These are phyloP conservation scores for Sinhomidia bicolor DNA, from an alignment of 2,888 invertebrate species.

Conservation along the genomic window DNA sequence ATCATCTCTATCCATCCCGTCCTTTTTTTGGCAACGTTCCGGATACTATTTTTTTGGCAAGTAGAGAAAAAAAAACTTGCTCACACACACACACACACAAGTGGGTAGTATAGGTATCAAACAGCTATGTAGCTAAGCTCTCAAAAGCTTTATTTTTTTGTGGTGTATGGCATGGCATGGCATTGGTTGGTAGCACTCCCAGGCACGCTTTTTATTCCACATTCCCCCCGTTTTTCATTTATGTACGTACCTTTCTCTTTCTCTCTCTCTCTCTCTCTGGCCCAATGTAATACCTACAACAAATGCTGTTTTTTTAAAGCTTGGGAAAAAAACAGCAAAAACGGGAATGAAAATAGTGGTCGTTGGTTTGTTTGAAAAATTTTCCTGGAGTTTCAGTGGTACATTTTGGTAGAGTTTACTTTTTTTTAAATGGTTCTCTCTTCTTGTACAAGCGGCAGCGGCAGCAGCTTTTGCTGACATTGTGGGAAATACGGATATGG, in stretches of 20 bases:
- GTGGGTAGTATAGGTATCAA: not conserved
- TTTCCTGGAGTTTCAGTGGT: not conserved
- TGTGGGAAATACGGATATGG: not conserved
- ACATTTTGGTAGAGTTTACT: not conserved
- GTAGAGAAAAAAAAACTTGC: not conserved
- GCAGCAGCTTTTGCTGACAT: not conserved
- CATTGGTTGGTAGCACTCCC: not conserved
- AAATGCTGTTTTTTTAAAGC: not conserved
- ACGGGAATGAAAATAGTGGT: not conserved
- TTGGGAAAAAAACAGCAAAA: not conserved
- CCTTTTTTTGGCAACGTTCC: conserved; percentile 47
- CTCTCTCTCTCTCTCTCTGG: not conserved
- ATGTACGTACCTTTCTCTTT: too few relatives aligned
- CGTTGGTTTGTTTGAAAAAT: not conserved
- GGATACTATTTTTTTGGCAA: conserved; percentile 25
- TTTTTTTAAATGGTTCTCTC: too few relatives aligned
- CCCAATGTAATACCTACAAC: not conserved
- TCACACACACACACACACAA: too few relatives aligned
- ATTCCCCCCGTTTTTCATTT: too few relatives aligned
- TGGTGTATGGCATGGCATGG: not conserved
- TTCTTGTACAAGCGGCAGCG: not conserved
- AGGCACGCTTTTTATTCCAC: not conserved
- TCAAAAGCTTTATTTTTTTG: too few relatives aligned
- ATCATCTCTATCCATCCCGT: not conserved
- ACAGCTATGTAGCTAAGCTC: not conserved